Evolutionary conservation across 2,113 vertebrate genomes (phyloP), one percentile per base, ranked within the genome.

Genomic region (Cervus canadensis): DNA sequence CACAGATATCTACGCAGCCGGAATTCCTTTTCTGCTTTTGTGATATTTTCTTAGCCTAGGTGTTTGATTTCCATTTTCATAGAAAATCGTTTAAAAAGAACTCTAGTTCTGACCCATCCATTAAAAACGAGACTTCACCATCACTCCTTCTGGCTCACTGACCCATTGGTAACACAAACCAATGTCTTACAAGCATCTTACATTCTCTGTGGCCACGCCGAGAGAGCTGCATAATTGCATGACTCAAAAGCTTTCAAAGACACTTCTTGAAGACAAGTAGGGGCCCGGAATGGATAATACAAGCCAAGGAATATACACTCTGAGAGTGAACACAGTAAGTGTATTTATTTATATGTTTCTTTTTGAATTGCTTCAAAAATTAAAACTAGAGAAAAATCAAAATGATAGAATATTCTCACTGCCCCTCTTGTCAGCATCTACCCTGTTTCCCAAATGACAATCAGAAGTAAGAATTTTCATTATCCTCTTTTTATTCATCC

Each of bases 21-120:
- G 50, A 74, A 87, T 54, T 95, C 89, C 43, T 56, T 71, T 85
- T 91, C 30, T 62, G 71, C 45, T 89, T 78, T 89, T 52, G 26
- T 50, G 89, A 78, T 36, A 93, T 74, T 59, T 54, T 92, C 85
- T 57, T 48, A 81, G 13, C n/a, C 64, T 89, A 54, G 76, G 52
- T 94, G 14, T 78, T 56, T 62, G 28, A 91, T 62, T 93, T 93
- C 36, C 52, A 87, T 56, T 96, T 92, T 94, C 62, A 90, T 74
- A 87, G 43, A 82, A 45, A 87, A 57, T 45, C 43, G 54, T 36
- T 89, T 57, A 30, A 84, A 94, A 91, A n/a, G 79, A 76, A 88
- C 30, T 67, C 62, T 36, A n/a, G 17, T 86, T 93, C 36, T 36
- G 36, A 71, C 6, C 16, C 26, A 57, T 28, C 86, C 40, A 33